phyloP scores from a whole-genome alignment of 2,113 vertebrate species.

The Macroglossus sobrinus region DNA sequence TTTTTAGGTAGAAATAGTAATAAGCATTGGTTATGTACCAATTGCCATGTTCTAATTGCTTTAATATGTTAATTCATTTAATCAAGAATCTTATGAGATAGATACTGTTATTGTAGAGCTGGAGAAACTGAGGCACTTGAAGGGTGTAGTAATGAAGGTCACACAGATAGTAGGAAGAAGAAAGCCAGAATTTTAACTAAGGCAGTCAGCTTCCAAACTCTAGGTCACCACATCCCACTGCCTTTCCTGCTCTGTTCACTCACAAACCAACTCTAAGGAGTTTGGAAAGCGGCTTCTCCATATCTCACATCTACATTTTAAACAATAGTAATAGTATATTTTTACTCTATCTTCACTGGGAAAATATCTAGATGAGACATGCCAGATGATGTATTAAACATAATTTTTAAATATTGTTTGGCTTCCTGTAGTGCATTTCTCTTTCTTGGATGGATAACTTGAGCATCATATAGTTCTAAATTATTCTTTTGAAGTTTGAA shows the following conservation, averaged over 20 bases:
- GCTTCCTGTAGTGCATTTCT: background rate
- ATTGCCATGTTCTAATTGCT: background rate
- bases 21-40: background rate
- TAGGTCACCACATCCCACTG: background rate
- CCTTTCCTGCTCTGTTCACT: background rate
- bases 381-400: background rate
- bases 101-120: background rate
- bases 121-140: background rate
- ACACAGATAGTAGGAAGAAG: background rate
- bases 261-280: background rate
- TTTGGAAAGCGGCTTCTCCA: background rate
- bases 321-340: background rate
- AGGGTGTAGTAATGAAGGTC: background rate
- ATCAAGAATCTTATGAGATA: background rate
- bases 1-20: background rate
- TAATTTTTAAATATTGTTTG: background rate
- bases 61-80: background rate
- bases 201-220: background rate
- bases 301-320: background rate
- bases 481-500: slow-evolving; percentile 34
- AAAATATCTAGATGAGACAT: background rate
- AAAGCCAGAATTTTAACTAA: background rate
- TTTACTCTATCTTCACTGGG: background rate
- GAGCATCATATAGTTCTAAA: background rate
- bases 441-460: background rate